A percentile compares a stretch with the other conserved stretches of the same genome.
phyloP scores from a whole-genome alignment of 2,888 invertebrate genomes.

The Tenthredo scrophulariae region DNA sequence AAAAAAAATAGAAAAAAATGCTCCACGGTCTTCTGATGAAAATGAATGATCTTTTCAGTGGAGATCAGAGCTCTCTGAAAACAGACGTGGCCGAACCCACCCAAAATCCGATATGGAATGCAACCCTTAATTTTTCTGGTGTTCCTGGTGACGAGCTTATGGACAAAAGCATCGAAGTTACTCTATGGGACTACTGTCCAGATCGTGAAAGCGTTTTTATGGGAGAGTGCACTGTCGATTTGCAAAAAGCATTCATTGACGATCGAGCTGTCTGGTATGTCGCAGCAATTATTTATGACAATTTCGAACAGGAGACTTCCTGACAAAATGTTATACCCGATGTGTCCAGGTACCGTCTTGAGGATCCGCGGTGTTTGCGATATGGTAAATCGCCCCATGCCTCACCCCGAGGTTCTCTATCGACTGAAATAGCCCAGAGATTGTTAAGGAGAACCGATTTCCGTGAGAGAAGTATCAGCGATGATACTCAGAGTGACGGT shows the following conservation, averaged over 20 bases:
- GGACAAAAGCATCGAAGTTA: constrained; percentile 90
- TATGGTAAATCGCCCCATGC: constrained; percentile 86
- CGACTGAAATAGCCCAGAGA: constrained; percentile 83
- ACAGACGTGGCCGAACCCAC: constrained; percentile 93
- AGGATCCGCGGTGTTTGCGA: constrained; percentile 88
- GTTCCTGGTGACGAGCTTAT: constrained; percentile 89
- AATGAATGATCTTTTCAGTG: constrained; percentile 79
- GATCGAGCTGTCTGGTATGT: constrained; percentile 90
- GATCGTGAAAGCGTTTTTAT: constrained; percentile 90
- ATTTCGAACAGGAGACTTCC: not conserved
- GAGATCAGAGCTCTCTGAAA: constrained; percentile 87
- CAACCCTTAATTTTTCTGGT: constrained; percentile 90
- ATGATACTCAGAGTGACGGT: constrained; percentile 77
- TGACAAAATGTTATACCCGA: not conserved
- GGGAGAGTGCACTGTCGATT: constrained; percentile 89
- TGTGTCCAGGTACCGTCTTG: constrained; percentile 85
- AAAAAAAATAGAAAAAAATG: not conserved
- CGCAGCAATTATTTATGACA: not conserved
- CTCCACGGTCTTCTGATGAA: not conserved
- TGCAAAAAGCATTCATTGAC: constrained; percentile 91
- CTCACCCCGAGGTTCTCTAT: constrained; percentile 89
- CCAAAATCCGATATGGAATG: constrained; percentile 95
- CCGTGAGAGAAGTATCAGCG: constrained; percentile 81
- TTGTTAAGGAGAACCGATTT: constrained; percentile 86
- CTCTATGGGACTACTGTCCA: constrained; percentile 92